A percentile compares a stretch with the other conserved stretches of the same genome.
phyloP scores from a whole-genome alignment of 2,797 vertebrate species.

The Micrastur ruficollis region DNA sequence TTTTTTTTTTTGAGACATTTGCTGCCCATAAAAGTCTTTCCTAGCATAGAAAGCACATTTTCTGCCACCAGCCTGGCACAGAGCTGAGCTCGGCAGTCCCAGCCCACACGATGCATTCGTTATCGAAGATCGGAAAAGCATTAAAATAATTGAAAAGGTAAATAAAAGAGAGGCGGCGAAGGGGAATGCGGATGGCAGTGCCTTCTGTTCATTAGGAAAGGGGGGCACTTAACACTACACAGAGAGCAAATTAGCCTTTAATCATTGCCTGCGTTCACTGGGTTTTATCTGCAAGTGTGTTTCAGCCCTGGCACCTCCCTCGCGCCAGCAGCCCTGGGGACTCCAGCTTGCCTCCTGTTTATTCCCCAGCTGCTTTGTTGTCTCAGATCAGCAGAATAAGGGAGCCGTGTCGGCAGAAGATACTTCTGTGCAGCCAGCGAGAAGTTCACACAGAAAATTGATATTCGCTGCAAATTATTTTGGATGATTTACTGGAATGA shows the following conservation, averaged over 20 bases:
- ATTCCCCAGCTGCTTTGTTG: constrained; percentile 68
- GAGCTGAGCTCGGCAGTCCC: not conserved
- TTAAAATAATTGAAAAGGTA: constrained; percentile 25
- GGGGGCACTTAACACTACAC: constrained; percentile 57
- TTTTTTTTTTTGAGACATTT: not conserved
- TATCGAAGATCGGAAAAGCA: not conserved
- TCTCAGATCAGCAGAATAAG: constrained; percentile 63
- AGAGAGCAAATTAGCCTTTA: constrained; percentile 75
- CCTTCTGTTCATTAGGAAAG: constrained; percentile 59
- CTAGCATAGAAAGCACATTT: not conserved
- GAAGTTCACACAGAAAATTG: constrained; percentile 65
- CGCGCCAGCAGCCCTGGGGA: constrained; percentile 23
- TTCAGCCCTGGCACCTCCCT: constrained; percentile 48
- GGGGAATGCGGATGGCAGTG: not conserved
- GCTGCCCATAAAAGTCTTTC: not conserved
- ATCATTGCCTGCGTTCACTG: constrained; percentile 44
- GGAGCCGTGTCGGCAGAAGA: constrained; percentile 52
- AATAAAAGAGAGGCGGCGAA: constrained; percentile 40
- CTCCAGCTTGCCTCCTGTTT: constrained; percentile 37
- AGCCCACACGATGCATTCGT: rapidly evolving
- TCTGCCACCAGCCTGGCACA: rapidly evolving
- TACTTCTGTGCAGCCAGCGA: constrained; percentile 49
- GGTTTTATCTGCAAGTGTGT: not conserved
- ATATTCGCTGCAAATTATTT: constrained; percentile 63
- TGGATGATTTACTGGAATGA: constrained; percentile 69